Percentiles rank a stretch among this genome's conserved stretches.
These are phyloP conservation scores for Elmis aenea DNA, from an alignment of 2,888 invertebrate species.

Conservation along the genomic window DNA sequence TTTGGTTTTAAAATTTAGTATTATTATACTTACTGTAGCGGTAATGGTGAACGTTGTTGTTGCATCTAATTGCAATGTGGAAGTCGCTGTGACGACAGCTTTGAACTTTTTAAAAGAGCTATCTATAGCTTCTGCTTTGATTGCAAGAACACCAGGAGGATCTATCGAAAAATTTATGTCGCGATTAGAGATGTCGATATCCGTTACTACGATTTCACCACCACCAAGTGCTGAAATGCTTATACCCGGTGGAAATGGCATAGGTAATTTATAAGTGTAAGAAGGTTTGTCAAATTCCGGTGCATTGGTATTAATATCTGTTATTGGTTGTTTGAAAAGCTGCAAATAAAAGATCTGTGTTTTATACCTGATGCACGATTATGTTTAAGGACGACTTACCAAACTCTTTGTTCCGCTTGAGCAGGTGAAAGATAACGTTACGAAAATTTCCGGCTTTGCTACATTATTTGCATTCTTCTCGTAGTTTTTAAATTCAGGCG, in stretches of 20 bases:
- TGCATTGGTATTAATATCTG: conserved; percentile 50
- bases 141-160: conserved; percentile 19
- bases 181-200: conserved; percentile 52
- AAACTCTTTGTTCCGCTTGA: background rate
- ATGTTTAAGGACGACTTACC: too few relatives aligned
- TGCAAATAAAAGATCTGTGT: conserved; percentile 35
- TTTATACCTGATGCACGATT: background rate
- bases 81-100: too few relatives aligned
- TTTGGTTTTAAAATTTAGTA: too few relatives aligned
- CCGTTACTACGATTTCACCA: conserved; percentile 45
- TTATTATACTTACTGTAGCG: conserved; percentile 31
- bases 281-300: conserved; percentile 44
- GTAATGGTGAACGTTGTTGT: conserved; percentile 24
- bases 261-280: conserved; percentile 46
- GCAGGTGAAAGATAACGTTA: conserved; percentile 3
- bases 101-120: too few relatives aligned
- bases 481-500: conserved; percentile 5
- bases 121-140: too few relatives aligned
- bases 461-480: conserved; percentile 2
- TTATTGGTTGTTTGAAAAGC: conserved; percentile 43
- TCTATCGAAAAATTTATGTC: conserved; percentile 27
- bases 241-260: conserved; percentile 41
- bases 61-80: too few relatives aligned
- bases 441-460: background rate
- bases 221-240: conserved; percentile 44